Evolutionary conservation across 2,113 vertebrate genomes (phyloP), one percentile per base, ranked within the genome.

Genomic region (Lethenteron reissneri): DNA sequence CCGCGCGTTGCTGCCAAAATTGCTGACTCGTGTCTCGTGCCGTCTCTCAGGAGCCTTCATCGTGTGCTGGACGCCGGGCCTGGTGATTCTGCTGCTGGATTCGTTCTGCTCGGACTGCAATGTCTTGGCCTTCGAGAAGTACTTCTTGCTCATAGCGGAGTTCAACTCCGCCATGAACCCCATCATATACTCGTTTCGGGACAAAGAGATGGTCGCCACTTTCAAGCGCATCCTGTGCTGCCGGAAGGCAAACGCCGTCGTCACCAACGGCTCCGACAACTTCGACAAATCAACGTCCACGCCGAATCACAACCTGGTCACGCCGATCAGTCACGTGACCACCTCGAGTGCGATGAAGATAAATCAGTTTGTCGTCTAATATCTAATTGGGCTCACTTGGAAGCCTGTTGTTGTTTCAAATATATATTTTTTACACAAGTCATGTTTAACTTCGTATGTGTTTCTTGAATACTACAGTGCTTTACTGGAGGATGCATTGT

Each of bases 101-200:
- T 92, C 95, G 73, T 97, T 92, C 77, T 99, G 94, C 56, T 79
- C 84, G 1, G 84, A 76, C 57, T 99, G 94, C 76, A 84, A 88
- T 0, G 85, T 99, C 72, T 83, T 99, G 76, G 83, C 84, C 71
- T 97, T 88, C 1, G 94, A 99, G 77, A 99, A 99, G 77, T 99
- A 97, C 79, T 96, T 99, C 82, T 85, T 99, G 14, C 86, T 99
- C 62, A 83, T 97, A 3, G 92, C 94, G 0, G 92, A 97, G 79
- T 92, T 97, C 83, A 99, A 97, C 81, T 99, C 92, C 0, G 94
- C 94, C 76, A 99, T 99, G 92, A 99, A 99, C 79, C 94, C 94
- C 76, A 97, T 99, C 80, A 99, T 99, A 80, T 99, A 97, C 81
- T 97, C 92, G 58, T 99, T 96, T 77, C 85, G 94, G 1, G 94